Conservation (phyloP, 2,797 vertebrate species). For the Cyprinella venusta region DNA sequence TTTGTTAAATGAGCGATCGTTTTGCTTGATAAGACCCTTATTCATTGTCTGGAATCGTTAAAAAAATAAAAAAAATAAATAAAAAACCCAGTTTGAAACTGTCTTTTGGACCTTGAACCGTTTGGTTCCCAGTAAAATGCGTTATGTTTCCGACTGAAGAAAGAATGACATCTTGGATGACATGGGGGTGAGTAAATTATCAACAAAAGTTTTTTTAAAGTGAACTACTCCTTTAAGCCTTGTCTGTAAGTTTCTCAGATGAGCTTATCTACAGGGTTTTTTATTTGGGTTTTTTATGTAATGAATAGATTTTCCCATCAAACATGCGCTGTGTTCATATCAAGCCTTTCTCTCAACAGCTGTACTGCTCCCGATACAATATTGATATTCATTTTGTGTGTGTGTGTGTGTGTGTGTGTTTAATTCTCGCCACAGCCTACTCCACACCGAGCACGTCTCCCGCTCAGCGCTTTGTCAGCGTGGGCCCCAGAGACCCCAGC, state of each 20-base stretch:
- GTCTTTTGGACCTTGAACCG: too few relatives aligned
- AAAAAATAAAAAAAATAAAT: too few relatives aligned
- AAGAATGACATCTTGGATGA: too few relatives aligned
- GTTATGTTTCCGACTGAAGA: too few relatives aligned
- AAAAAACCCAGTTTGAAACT: too few relatives aligned
- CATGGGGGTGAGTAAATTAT: too few relatives aligned
- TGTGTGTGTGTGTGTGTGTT: conserved; percentile 53
- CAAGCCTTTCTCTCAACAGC: conserved; percentile 26
- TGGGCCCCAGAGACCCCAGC: conserved; percentile 97
- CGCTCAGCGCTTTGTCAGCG: conserved; percentile 98
- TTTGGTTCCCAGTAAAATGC: too few relatives aligned
- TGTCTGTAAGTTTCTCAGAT: not conserved
- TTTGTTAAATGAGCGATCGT: too few relatives aligned
- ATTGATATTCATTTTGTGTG: conserved; percentile 47
- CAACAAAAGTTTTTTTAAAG: too few relatives aligned
- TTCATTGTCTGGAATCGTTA: too few relatives aligned
- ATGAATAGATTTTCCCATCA: conserved; percentile 35
- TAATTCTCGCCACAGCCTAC: conserved; percentile 84
- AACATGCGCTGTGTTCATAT: conserved; percentile 32
- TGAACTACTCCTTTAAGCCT: too few relatives aligned
- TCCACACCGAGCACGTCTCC: conserved; percentile 98
- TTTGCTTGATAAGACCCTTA: too few relatives aligned
- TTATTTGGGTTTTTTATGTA: not conserved
- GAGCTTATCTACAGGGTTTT: conserved; percentile 20
- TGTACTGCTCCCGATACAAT: conserved; percentile 20